Conservation (phyloP, 2,113 vertebrate species). For the Rhinoptilus africanus region DNA sequence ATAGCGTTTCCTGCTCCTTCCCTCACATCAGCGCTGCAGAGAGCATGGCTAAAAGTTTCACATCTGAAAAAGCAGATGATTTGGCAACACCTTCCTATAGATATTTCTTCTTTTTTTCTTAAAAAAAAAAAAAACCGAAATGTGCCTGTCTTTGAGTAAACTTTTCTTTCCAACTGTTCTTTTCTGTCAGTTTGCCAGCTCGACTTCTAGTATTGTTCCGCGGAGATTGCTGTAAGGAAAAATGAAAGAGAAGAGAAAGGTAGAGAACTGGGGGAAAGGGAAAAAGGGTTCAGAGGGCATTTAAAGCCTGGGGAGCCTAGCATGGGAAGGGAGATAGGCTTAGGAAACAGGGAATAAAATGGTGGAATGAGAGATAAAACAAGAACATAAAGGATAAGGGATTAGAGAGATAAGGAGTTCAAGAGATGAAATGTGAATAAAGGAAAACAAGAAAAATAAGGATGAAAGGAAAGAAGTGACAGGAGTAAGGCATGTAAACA, state of each 20-base stretch:
- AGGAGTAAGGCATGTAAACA: slow-evolving; percentile 60
- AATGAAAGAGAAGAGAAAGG: slow-evolving; percentile 63
- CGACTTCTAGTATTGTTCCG: slow-evolving; percentile 68
- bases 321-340: slow-evolving; percentile 43
- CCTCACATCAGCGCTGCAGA: slow-evolving; percentile 28
- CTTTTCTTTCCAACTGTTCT: slow-evolving; percentile 75
- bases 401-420: slow-evolving; percentile 65
- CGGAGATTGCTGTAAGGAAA: slow-evolving; percentile 68
- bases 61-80: slow-evolving; percentile 73
- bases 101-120: neutral
- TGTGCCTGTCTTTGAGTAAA: slow-evolving; percentile 70
- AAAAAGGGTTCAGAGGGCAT: slow-evolving; percentile 67
- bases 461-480: slow-evolving; percentile 43
- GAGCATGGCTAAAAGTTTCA: slow-evolving; percentile 54
- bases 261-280: slow-evolving; percentile 67
- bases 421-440: slow-evolving; percentile 60
- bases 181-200: slow-evolving; percentile 73
- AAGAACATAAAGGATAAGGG: slow-evolving; percentile 64
- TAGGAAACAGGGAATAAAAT: slow-evolving; percentile 63
- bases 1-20: slow-evolving; percentile 55
- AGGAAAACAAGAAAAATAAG: slow-evolving; percentile 66
- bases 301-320: slow-evolving; percentile 59
- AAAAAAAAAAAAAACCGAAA: neutral
- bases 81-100: slow-evolving; percentile 71
- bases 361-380: slow-evolving; percentile 67